Conservation (phyloP, 2,888 invertebrate species). For the Archaeoteleia sp. region DNA sequence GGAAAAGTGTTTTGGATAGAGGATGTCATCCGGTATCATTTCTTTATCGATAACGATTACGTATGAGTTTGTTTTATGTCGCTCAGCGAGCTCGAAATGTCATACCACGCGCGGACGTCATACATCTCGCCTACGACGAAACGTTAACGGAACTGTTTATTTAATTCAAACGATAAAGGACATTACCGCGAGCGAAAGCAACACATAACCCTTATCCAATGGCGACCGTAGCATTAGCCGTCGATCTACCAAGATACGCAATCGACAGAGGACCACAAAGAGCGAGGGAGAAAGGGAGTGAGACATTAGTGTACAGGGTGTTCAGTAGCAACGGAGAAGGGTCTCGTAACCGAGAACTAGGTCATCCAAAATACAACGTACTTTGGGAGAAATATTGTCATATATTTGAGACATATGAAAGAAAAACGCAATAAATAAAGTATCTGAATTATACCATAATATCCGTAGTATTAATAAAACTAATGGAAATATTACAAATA, state of each 20-base stretch:
- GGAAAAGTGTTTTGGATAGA: conserved; percentile 8
- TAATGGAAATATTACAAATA: too few species aligned
- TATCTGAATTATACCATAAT: too few species aligned
- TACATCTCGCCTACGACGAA: conserved; percentile 38
- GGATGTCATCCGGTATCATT: conserved; percentile 30
- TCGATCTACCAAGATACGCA: conserved; percentile 69
- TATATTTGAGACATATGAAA: background rate
- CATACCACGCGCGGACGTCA: conserved; percentile 34
- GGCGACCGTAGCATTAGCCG: conserved; percentile 67
- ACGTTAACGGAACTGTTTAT: conserved; percentile 55
- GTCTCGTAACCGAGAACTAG: conserved; percentile 40
- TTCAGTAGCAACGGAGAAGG: conserved; percentile 44
- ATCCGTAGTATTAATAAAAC: too few species aligned
- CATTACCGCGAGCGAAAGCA: conserved; percentile 56
- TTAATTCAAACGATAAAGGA: conserved; percentile 69
- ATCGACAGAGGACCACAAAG: conserved; percentile 59
- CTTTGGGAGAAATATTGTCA: conserved; percentile 27
- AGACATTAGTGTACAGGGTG: conserved; percentile 58
- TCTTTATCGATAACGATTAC: conserved; percentile 35
- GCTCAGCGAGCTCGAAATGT: conserved; percentile 22
- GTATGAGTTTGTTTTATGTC: conserved; percentile 26
- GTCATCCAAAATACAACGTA: conserved; percentile 49
- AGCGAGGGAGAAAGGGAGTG: conserved; percentile 68
- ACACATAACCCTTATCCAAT: conserved; percentile 49
- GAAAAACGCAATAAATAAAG: background rate